These are phyloP conservation scores for Andinoacara biseriatus DNA, from an alignment of 2,113 vertebrate species.

Conservation along the genomic window DNA sequence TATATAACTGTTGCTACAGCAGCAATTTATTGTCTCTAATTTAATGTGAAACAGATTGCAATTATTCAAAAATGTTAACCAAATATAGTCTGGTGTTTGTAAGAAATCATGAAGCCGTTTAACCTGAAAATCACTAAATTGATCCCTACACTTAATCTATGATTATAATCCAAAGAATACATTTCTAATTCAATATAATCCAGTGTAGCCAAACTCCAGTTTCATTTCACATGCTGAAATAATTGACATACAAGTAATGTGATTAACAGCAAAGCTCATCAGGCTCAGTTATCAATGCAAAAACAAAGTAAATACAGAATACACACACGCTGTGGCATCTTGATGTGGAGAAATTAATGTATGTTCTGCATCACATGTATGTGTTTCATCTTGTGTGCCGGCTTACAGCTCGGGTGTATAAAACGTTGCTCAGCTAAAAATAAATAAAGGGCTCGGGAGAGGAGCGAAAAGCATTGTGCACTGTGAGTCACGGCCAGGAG, in stretches of 20 bases:
- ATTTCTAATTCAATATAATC: neutral
- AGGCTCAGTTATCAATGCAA: neutral
- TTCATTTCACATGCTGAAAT: neutral
- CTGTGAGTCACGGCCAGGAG: conserved; percentile 68
- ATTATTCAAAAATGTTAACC: neutral
- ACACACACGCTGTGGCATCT: neutral
- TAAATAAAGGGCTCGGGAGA: conserved; percentile 65
- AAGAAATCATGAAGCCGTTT: neutral
- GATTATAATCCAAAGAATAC: neutral
- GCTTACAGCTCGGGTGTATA: conserved; percentile 47
- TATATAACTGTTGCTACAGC: neutral
- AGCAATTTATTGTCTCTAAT: neutral
- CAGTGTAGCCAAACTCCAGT: neutral
- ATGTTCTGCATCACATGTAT: conserved; percentile 14
- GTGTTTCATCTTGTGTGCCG: conserved; percentile 42
- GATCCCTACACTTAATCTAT: neutral
- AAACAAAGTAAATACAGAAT: neutral
- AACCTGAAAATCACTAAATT: neutral
- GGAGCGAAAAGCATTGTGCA: conserved; percentile 64
- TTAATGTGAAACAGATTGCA: neutral
- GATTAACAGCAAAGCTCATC: conserved; percentile 1
- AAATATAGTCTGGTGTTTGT: neutral
- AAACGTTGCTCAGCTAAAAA: conserved; percentile 74
- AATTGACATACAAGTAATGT: neutral
- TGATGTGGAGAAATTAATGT: neutral